Conservation (phyloP, 2,797 vertebrate species). For the Choloepus didactylus region DNA sequence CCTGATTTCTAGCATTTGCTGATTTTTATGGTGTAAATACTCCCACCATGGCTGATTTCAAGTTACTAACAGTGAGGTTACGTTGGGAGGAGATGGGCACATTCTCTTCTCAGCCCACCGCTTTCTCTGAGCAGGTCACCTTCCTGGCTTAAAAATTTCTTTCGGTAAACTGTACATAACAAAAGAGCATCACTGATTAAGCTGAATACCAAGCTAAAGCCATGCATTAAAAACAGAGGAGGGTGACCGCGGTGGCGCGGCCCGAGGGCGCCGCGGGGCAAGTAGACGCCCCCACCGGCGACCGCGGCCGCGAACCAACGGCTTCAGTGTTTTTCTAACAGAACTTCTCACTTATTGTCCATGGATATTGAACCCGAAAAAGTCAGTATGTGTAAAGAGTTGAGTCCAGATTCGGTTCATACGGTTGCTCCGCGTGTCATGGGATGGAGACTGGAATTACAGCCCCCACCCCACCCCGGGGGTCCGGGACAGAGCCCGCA, state of each 20-base stretch:
- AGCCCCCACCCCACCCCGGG: constrained; percentile 82
- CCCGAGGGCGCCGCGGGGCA: too few species aligned
- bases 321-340: constrained; percentile 56
- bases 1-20: background rate
- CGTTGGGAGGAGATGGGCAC: background rate
- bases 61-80: background rate
- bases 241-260: too few species aligned
- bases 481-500: constrained; percentile 93
- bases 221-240: background rate
- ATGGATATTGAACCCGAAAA: constrained; percentile 91
- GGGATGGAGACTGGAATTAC: constrained; percentile 87
- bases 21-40: background rate
- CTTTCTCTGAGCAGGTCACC: background rate
- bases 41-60: background rate
- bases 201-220: background rate
- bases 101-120: background rate
- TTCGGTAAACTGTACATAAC: background rate
- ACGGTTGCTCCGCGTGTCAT: constrained; percentile 91
- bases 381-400: constrained; percentile 80
- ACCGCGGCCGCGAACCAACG: background rate
- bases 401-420: constrained; percentile 87
- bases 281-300: too few species aligned
- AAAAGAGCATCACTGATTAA: background rate
- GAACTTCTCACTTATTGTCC: constrained; percentile 47
- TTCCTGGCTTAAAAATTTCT: background rate